A percentile compares a stretch with the other conserved stretches of the same genome.
Evolutionary conservation across 1,140 invertebrate species (phyloP).

Genomic region (Drosophila burlai): DNA sequence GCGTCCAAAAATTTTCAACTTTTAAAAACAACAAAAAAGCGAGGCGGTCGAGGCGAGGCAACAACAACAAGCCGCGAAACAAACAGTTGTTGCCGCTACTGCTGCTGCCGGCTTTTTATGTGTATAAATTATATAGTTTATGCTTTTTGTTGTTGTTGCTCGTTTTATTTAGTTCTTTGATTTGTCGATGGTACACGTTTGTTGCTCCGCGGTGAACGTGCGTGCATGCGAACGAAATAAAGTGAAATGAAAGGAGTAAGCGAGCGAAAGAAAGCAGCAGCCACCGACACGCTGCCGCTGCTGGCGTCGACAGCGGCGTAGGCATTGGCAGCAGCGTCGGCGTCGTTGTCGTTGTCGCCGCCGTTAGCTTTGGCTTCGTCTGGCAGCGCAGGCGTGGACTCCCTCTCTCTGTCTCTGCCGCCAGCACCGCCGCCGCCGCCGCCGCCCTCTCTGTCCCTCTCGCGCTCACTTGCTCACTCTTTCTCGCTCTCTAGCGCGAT

Average conservation of each 20-base stretch:
- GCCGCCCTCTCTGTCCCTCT: slow-evolving; percentile 1
- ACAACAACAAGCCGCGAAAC: slow-evolving; percentile 12
- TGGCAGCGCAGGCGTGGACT: slow-evolving; percentile 54
- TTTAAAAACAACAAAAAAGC: slow-evolving; percentile 31
- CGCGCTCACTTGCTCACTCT: background rate
- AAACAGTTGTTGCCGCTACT: slow-evolving; percentile 22
- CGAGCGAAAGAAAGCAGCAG: slow-evolving; percentile 85
- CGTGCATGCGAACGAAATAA: slow-evolving; percentile 85
- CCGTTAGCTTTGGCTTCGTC: slow-evolving; percentile 16
- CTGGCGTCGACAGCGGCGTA: slow-evolving; percentile 20
- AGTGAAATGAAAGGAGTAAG: slow-evolving; percentile 85
- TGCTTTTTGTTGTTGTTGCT: slow-evolving; percentile 17
- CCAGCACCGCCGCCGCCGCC: background rate
- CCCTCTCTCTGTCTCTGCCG: slow-evolving; percentile 9
- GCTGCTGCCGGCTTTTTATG: slow-evolving; percentile 17
- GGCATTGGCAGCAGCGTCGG: slow-evolving; percentile 21
- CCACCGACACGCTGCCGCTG: slow-evolving; percentile 67
- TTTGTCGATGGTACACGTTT: slow-evolving; percentile 16
- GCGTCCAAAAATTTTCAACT: slow-evolving; percentile 4
- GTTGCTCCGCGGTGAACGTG: slow-evolving; percentile 81
- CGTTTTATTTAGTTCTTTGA: slow-evolving; percentile 37
- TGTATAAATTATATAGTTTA: slow-evolving; percentile 21
- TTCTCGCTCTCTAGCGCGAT: slow-evolving; percentile 44
- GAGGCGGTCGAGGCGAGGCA: slow-evolving; percentile 16
- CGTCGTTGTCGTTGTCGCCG: slow-evolving; percentile 14